A percentile compares a stretch with the other conserved stretches of the same genome.
These are phyloP conservation scores for Pyrrhia umbra DNA, from an alignment of 2,888 invertebrate genomes.

Conservation along the genomic window DNA sequence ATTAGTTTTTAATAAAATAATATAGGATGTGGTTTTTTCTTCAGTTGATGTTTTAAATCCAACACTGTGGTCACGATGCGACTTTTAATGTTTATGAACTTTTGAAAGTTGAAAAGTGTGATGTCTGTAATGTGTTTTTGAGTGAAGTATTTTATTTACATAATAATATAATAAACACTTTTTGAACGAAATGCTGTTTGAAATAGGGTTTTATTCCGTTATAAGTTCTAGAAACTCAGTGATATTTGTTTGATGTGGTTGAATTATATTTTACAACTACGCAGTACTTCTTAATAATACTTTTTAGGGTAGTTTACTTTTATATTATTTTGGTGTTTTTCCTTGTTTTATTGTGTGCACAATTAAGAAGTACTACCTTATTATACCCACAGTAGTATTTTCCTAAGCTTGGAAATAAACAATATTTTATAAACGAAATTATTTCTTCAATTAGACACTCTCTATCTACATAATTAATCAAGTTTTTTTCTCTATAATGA, in stretches of 20 bases:
- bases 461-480: not conserved
- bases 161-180: constrained; percentile 44
- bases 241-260: constrained; percentile 27
- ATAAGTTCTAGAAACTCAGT: not conserved
- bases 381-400: too few relatives aligned
- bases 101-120: constrained; percentile 62
- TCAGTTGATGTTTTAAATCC: constrained; percentile 70
- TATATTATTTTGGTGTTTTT: not conserved
- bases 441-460: not conserved
- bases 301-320: not conserved
- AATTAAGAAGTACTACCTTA: too few relatives aligned
- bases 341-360: not conserved
- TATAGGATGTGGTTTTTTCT: constrained; percentile 83
- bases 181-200: constrained; percentile 15
- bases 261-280: not conserved
- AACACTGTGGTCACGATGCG: constrained; percentile 75
- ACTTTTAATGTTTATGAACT: constrained; percentile 71
- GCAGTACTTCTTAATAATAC: not conserved
- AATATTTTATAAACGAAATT: not conserved
- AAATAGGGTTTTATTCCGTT: constrained; percentile 11
- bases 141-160: constrained; percentile 57
- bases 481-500: not conserved
- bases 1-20: constrained; percentile 78
- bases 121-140: constrained; percentile 60
- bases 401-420: not conserved